Conservation (phyloP, 2,113 vertebrate species). For the Cichladusa arquata region DNA sequence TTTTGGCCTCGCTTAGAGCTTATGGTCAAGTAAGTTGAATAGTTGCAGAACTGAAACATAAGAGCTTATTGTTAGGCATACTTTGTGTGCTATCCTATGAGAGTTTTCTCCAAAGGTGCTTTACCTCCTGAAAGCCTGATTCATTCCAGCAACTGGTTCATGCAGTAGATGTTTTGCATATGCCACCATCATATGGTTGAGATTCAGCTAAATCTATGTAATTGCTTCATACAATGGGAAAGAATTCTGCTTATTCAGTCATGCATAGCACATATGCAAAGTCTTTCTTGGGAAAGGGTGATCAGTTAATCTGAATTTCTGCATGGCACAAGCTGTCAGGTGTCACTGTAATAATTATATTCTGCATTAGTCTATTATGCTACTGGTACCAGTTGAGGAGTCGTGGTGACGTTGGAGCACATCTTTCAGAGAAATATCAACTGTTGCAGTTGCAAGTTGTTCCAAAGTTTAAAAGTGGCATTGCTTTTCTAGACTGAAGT, state of each 20-base stretch:
- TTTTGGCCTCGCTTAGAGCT: background rate
- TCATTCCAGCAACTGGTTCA: background rate
- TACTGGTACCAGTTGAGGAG: background rate
- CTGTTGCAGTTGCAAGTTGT: background rate
- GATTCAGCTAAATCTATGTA: background rate
- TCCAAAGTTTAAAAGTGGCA: background rate
- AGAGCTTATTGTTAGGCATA: background rate
- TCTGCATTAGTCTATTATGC: background rate
- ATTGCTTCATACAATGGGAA: background rate
- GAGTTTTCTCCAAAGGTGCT: background rate
- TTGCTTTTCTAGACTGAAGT: background rate
- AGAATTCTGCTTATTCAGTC: background rate
- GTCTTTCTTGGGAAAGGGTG: background rate
- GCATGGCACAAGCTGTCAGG: background rate
- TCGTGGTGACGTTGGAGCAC: background rate
- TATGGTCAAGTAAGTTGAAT: background rate
- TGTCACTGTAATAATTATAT: background rate
- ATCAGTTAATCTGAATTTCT: background rate
- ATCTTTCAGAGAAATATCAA: background rate
- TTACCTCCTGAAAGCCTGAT: background rate
- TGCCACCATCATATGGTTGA: background rate
- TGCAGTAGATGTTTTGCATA: background rate
- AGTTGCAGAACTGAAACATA: background rate
- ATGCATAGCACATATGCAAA: background rate
- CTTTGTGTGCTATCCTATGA: background rate